Evolutionary conservation across 2,113 vertebrate genomes (phyloP), one percentile per base, ranked within the genome.

Genomic region (Eulemur macaco): DNA sequence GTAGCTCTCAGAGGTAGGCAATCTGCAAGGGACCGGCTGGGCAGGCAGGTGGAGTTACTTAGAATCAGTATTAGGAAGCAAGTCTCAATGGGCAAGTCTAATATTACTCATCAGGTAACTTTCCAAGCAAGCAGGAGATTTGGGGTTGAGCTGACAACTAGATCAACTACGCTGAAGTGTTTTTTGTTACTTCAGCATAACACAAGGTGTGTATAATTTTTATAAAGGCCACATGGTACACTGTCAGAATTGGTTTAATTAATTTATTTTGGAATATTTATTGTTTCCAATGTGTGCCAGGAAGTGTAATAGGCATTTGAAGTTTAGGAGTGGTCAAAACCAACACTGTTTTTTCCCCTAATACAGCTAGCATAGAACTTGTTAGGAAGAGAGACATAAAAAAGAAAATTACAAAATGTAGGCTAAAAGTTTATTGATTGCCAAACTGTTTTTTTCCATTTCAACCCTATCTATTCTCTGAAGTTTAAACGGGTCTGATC

Each of bases 21-120:
- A 4, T 1, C 63, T 31, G 37, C 47, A 39, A 23, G 86, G 27
- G 50, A 3, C 23, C 2, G 8, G 1, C 2, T 9, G 39, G 5
- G 2, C 29, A 85, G 77, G 31, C 0, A 27, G 34, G 20, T 23
- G 31, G 29, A 58, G 42, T 37, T 23, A 13, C 5, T 52, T 15
- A 47, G 69, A 90, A 50, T 27, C 6, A 27, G 12, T 0, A 0
- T 34, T 20, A n/a, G 10, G 25, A 85, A 84, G 12, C 42, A 37
- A 21, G 58, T 64, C 45, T 34, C 73, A 17, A 52, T 20, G 63
- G 3, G 6, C 12, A 0, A 1, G 17, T 37, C 76, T 93, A 12
- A 52, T 6, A 3, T 25, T 37, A 45, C 50, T 27, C 27, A 37
- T 39, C 56, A 12, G 56, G 27, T 29, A 52, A 60, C 25, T 34